phyloP scores from a whole-genome alignment of 2,888 invertebrate genomes.

The Furcula furcula region DNA sequence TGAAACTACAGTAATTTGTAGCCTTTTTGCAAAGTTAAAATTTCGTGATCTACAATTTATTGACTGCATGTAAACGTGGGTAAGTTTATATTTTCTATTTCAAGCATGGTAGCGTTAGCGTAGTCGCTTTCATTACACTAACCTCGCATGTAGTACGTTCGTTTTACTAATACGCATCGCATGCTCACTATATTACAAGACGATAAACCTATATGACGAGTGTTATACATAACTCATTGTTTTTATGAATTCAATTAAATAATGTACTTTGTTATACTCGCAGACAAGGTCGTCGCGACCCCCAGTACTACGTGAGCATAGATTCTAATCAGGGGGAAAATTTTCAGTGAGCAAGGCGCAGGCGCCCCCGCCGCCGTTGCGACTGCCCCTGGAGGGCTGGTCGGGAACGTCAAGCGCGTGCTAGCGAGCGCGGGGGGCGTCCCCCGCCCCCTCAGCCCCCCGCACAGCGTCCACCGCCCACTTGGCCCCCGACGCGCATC shows the following conservation, averaged over 20 bases:
- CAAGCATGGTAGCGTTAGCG: slow-evolving; percentile 38
- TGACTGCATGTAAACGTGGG: slow-evolving; percentile 46
- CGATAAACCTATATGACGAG: too few species aligned
- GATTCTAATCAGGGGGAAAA: too few species aligned
- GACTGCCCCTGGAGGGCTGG: slow-evolving; percentile 79
- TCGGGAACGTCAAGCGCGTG: slow-evolving; percentile 78
- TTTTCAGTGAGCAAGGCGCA: slow-evolving; percentile 82
- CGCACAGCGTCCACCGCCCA: slow-evolving; percentile 48
- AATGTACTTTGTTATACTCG: too few species aligned
- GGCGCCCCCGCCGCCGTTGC: slow-evolving; percentile 83
- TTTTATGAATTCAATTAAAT: too few species aligned
- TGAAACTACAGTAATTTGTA: too few species aligned
- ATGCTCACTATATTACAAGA: not conserved
- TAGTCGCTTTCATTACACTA: slow-evolving; percentile 11
- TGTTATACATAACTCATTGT: too few species aligned
- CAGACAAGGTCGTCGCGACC: too few species aligned
- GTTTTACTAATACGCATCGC: slow-evolving; percentile 1
- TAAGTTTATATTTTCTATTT: slow-evolving; percentile 50
- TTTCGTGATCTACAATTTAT: slow-evolving; percentile 23
- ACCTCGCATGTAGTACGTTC: slow-evolving; percentile 20
- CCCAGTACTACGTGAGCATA: too few species aligned
- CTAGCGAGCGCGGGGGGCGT: slow-evolving; percentile 75
- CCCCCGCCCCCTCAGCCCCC: slow-evolving; percentile 20
- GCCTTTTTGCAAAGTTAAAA: slow-evolving; percentile 5
- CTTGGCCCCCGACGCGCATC: slow-evolving; percentile 42